These are phyloP conservation scores for Rousettus madagascariensis DNA, from an alignment of 2,797 vertebrate species.

Conservation along the genomic window DNA sequence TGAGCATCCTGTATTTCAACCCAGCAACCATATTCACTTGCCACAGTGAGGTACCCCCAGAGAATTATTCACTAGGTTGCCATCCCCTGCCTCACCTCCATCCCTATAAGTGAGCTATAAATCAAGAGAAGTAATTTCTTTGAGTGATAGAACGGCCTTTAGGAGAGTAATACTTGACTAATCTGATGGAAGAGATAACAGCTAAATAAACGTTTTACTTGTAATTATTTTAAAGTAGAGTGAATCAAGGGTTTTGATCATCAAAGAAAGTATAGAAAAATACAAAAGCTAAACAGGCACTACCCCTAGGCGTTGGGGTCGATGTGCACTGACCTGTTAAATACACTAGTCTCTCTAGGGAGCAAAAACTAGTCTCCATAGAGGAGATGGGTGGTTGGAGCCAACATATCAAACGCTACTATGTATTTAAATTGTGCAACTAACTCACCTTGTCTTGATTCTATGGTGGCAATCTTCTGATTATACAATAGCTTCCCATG, in stretches of 20 bases:
- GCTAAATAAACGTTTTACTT: conserved; percentile 42
- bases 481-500: conserved; percentile 39
- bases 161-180: neutral
- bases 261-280: neutral
- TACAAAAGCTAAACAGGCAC: neutral
- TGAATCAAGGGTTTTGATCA: neutral
- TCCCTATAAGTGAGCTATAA: conserved; percentile 30
- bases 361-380: neutral
- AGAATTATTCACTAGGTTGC: conserved; percentile 35
- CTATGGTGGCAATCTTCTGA: conserved; percentile 38
- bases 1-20: conserved; percentile 17
- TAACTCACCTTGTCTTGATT: conserved; percentile 46
- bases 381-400: neutral
- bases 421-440: conserved; percentile 38
- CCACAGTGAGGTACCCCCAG: neutral
- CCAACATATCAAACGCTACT: neutral
- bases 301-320: neutral
- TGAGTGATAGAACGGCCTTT: conserved; percentile 1
- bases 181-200: neutral
- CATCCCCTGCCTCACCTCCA: neutral
- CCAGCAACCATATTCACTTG: neutral
- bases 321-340: neutral
- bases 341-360: neutral
- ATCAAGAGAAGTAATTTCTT: conserved; percentile 40
- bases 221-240: conserved; percentile 8